Base-by-base conservation (phyloP, 2,797 vertebrate genomes). In the Petrocephalus sullivani region DNA sequence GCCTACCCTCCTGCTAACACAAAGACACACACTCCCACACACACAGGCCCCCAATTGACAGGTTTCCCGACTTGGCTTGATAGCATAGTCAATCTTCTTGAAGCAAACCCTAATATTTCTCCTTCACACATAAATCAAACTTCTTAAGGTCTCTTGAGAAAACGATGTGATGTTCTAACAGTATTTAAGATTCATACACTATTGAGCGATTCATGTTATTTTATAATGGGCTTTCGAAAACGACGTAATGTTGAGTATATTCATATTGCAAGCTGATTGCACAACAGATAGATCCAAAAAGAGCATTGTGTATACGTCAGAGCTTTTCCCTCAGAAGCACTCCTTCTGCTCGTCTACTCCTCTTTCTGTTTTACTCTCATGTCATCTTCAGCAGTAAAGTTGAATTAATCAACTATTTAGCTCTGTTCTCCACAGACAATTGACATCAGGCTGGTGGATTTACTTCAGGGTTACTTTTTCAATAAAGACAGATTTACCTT, bases 401-500 rank as follows among this genome's bases (percentile, higher is more conserved):
- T 19, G 28, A 85, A 85, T 56, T 33, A 85, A 23, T 85, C 54
- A 56, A 56, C 28, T 85, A 21, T 33, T 85, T 57, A 85, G 83
- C 10, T 46, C 54, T 3, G 51, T 56, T 33, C 83, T 85, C 51
- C 54, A 33, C 54, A 57, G 54, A 57, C 49, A 53, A 57, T 57
- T 14, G 83, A 85, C 21, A 85, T 56, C 54, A 33, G 23, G 23
- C 14, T 57, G 83, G 83, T 85, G 83, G 51, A 46, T 87, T 87
- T 82, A 87, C 54, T 88, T 21, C 10, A 33, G 41, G 21, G 46
- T 61, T 87, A 46, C 23, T 49, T 21, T 83, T 64, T 88, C 19
- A 81, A 51, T 88, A 88, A 88, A 82, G 78, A 83, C 41, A 60
- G 37, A 53, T 28, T 53, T 82, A 60, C 56, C 21, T 64, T 64